A percentile compares a stretch with the other conserved stretches of the same genome.
These are phyloP conservation scores for Scatophagus argus DNA, from an alignment of 2,113 vertebrate species.

Conservation along the genomic window DNA sequence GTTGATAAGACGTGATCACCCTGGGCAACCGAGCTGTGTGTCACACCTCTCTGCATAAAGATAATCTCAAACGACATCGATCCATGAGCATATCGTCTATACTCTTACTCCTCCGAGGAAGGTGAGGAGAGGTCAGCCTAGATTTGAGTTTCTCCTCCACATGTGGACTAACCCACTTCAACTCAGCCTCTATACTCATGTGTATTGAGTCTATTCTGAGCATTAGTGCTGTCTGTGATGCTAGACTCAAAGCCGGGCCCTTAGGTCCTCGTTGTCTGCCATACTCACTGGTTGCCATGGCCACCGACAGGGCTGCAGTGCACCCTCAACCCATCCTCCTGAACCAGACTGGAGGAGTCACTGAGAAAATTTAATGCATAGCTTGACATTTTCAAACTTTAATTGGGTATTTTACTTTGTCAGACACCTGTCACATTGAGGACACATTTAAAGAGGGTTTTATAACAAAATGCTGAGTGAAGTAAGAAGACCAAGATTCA, in stretches of 20 bases:
- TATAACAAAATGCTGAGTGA: background rate
- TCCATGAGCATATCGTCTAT: background rate
- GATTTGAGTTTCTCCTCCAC: slow-evolving; percentile 44
- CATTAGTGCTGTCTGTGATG: slow-evolving; percentile 43
- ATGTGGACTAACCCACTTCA: slow-evolving; percentile 64
- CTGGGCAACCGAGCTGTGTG: background rate
- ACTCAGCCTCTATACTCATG: slow-evolving; percentile 43
- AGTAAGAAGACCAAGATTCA: background rate
- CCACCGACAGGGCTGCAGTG: slow-evolving; percentile 53
- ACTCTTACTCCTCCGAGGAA: background rate
- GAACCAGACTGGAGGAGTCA: slow-evolving; percentile 17
- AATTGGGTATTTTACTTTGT: background rate
- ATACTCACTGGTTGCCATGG: slow-evolving; percentile 60
- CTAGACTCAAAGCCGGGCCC: slow-evolving; percentile 38
- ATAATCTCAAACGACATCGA: slow-evolving; percentile 14
- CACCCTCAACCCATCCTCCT: slow-evolving; percentile 34
- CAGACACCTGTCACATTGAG: background rate
- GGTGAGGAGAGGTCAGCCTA: slow-evolving; percentile 45
- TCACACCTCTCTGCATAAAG: background rate
- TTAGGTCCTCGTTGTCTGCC: slow-evolving; percentile 56
- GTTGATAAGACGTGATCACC: too few relatives aligned
- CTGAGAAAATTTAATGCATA: slow-evolving; percentile 10
- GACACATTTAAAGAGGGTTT: background rate
- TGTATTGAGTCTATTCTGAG: slow-evolving; percentile 67
- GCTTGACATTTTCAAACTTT: slow-evolving; percentile 38